Percentiles rank a stretch among this genome's conserved stretches.
Conservation (phyloP, 1,140 invertebrate genomes). For the Drosophila azteca region DNA sequence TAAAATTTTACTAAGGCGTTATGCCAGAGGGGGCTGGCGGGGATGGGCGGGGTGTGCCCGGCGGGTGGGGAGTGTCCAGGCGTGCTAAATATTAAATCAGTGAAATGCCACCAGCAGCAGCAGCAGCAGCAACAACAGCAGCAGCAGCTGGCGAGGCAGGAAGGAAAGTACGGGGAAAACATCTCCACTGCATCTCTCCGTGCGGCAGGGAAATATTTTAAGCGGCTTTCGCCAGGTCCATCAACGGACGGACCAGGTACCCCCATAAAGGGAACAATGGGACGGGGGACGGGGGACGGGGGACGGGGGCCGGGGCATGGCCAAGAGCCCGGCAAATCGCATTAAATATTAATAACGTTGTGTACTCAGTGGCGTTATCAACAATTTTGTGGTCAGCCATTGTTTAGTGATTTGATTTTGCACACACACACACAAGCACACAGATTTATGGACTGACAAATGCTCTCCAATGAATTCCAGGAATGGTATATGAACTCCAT, state of each 20-base stretch:
- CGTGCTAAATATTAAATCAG: slow-evolving; percentile 80
- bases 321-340: slow-evolving; percentile 32
- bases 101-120: slow-evolving; percentile 32
- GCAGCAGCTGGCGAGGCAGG: slow-evolving; percentile 13
- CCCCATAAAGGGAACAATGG: slow-evolving; percentile 50
- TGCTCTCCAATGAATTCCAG: no score
- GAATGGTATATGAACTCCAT: no score
- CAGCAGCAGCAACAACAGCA: no score
- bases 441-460: no score
- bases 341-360: slow-evolving; percentile 81
- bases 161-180: slow-evolving; percentile 11
- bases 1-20: slow-evolving; percentile 79
- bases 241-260: slow-evolving; percentile 51
- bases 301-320: background rate
- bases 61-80: slow-evolving; percentile 41
- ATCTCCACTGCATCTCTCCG: slow-evolving; percentile 13
- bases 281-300: no score
- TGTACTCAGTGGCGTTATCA: slow-evolving; percentile 71
- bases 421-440: no score
- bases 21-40: slow-evolving; percentile 23
- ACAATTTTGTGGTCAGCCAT: slow-evolving; percentile 53
- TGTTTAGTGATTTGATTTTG: slow-evolving; percentile 6
- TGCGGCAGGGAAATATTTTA: slow-evolving; percentile 70
- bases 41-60: background rate
- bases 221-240: slow-evolving; percentile 73